A percentile compares a stretch with the other conserved stretches of the same genome.
Conservation (phyloP, 1,140 invertebrate species). For the Mamestra configurata region DNA sequence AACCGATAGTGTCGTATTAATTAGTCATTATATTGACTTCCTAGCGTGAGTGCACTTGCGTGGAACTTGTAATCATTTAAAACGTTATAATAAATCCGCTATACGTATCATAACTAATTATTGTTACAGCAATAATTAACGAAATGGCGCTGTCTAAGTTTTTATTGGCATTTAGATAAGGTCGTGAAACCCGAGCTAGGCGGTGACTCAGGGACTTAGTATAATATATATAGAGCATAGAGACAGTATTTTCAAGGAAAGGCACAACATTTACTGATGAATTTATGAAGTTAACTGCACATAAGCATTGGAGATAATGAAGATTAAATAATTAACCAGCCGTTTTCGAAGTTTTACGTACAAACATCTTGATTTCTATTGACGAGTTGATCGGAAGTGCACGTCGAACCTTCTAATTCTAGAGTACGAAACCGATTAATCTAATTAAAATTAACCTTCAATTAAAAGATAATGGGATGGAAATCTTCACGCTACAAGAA, state of each 20-base stretch:
- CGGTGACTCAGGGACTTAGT: background rate
- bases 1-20: background rate
- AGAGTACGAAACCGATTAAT: background rate
- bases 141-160: background rate
- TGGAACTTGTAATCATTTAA: slow-evolving; percentile 5
- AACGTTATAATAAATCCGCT: slow-evolving; percentile 3
- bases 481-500: slow-evolving; percentile 20
- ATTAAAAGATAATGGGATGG: slow-evolving; percentile 27
- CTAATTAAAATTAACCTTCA: slow-evolving; percentile 24
- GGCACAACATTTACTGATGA: background rate
- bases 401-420: background rate
- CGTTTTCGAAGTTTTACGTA: background rate
- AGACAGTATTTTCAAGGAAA: too few relatives aligned
- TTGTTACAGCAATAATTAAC: background rate
- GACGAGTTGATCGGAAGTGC: background rate
- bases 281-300: background rate
- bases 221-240: too few relatives aligned
- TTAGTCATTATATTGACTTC: slow-evolving; percentile 29
- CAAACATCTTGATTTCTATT: background rate
- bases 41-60: slow-evolving; percentile 25
- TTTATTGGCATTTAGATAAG: background rate
- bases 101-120: slow-evolving; percentile 4
- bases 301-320: too few relatives aligned
- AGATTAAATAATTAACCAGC: background rate
- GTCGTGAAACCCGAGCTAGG: background rate